Conservation (phyloP, 2,113 vertebrate species). For the Mormyrus iriodes region DNA sequence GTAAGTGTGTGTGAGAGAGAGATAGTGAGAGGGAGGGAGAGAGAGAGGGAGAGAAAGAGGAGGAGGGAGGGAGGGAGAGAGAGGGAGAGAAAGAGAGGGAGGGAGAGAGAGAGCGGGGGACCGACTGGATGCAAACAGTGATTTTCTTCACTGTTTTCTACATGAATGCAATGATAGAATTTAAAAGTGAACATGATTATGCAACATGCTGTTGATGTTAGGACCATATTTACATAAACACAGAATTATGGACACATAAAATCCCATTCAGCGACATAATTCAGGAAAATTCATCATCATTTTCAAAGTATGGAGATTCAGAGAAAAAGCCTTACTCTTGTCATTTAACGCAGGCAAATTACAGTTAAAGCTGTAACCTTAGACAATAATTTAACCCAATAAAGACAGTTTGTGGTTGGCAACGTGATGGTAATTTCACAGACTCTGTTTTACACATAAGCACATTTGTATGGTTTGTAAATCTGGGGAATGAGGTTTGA, state of each 20-base stretch:
- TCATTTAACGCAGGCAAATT: neutral
- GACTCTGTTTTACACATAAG: neutral
- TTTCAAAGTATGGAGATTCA: neutral
- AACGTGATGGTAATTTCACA: neutral
- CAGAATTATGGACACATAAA: neutral
- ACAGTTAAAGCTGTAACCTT: neutral
- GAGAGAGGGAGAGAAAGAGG: too few species aligned
- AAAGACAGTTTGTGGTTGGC: neutral
- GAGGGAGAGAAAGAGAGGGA: neutral
- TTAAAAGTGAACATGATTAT: neutral
- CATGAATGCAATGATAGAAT: neutral
- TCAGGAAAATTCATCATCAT: neutral
- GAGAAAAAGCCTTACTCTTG: neutral
- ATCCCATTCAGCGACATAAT: neutral
- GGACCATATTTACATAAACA: neutral
- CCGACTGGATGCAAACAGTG: neutral
- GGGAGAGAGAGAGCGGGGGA: neutral
- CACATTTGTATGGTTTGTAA: too few species aligned
- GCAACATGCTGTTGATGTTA: too few species aligned
- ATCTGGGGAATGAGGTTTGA: neutral
- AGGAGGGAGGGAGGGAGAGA: neutral
- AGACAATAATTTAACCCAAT: neutral
- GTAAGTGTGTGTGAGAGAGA: neutral
- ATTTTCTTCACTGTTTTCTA: neutral
- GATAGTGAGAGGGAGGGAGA: neutral